These are phyloP conservation scores for Heterodera filipjevi DNA, from an alignment of 2,888 invertebrate genomes.

Conservation along the genomic window DNA sequence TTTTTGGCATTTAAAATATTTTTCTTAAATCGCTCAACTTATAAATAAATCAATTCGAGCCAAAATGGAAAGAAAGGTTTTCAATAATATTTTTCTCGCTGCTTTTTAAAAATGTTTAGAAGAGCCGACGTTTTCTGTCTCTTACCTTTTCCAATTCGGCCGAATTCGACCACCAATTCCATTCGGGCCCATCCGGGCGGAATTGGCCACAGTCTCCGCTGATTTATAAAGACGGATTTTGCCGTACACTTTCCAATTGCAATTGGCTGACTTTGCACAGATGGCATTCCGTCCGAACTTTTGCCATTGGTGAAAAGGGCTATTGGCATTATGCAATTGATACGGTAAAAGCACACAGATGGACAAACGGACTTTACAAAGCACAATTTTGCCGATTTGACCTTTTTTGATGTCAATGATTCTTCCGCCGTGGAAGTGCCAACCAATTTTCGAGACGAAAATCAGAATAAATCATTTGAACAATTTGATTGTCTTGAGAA, in stretches of 20 bases:
- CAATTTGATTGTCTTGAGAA: neutral
- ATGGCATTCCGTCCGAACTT: neutral
- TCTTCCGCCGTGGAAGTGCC: neutral
- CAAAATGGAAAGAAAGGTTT: neutral
- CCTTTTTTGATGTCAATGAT: neutral
- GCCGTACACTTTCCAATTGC: neutral
- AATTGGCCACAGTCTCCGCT: neutral
- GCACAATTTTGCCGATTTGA: constrained; percentile 6
- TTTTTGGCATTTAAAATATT: neutral
- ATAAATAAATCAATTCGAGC: neutral
- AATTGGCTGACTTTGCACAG: constrained; percentile 4
- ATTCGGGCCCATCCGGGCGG: neutral
- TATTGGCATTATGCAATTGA: neutral
- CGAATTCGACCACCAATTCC: neutral
- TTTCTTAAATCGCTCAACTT: neutral
- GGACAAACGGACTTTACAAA: neutral
- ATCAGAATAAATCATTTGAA: neutral
- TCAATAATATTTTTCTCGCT: neutral
- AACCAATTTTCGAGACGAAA: neutral
- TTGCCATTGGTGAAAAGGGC: neutral
- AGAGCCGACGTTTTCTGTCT: neutral
- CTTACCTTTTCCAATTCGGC: neutral
- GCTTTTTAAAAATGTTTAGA: neutral
- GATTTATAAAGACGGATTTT: neutral
- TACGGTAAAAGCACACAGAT: neutral